Base-by-base conservation (phyloP, 2,888 invertebrate genomes). In the Callinectes sapidus region DNA sequence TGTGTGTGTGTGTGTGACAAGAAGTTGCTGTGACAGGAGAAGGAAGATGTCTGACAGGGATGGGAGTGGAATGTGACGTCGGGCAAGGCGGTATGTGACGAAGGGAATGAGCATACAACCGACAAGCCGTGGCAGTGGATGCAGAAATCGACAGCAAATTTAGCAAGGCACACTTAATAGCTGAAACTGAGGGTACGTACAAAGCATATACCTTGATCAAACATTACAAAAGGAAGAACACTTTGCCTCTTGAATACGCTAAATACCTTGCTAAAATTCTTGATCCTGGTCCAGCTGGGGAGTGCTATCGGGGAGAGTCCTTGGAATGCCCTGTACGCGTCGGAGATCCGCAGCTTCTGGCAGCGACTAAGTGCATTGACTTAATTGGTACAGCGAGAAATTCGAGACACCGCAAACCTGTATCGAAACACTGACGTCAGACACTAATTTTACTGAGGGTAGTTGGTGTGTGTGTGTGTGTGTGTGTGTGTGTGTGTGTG, bases 401-500 rank as follows among this genome's bases (percentile, higher is more conserved):
- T 81, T 81, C 81, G 81, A 81, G 81, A 81, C 81, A 32, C 81
- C 81, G 16, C 32, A 35, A 81, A 81, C 81, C 81, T 81, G 81
- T 32, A 35, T 81, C 81, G 81, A 81, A 81, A 35, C 81, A 81
- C 81, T 35, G 35, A 42, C 54, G 87, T 48, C 54, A 54, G 28
- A 35, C 81, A 81, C 81, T 81, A 18, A 81, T 35, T 32, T 35
- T 35, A 81, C 35, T 16, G 8, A 61, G 88, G 54, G 23, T 39
- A 66, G 89, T 66, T 89, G 61, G 48, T 90, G 81, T 85, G 81
- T 54, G 85, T 90, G 90, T 90, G 90, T 90, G 90, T 77, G 90
- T 77, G 90, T 90, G 77, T 90, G 81, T 90, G 90, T 90, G 90
- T 81, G 28, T 77, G 90, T 90, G 48, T 90, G 90, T 77, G 81